phyloP scores from a whole-genome alignment of 92 coral and sea anemone species.

The Galaxea fascicularis region DNA sequence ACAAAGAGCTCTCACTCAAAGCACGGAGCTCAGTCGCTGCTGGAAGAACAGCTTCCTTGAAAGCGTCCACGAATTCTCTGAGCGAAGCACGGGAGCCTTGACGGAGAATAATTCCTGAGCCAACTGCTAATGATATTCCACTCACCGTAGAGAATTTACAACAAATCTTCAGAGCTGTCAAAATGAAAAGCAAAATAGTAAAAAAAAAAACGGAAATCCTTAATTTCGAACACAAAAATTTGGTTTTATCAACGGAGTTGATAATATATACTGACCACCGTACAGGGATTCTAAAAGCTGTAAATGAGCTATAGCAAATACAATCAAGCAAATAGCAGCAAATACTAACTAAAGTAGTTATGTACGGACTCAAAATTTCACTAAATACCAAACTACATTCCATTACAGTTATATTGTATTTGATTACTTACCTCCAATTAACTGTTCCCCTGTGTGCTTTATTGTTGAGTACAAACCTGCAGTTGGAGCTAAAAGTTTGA shows the following conservation, averaged over 20 bases:
- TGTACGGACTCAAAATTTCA: not conserved
- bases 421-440: not conserved
- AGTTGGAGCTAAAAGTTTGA: not conserved
- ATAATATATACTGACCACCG: no score
- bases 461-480: not conserved
- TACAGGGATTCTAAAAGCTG: no score
- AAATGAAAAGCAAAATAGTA: not conserved
- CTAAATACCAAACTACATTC: no score
- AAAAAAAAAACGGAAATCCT: no score
- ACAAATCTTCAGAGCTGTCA: not conserved
- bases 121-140: not conserved
- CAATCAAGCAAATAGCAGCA: no score
- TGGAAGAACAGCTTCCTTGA: constrained; percentile 4
- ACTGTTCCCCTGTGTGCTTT: not conserved
- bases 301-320: no score
- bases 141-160: constrained; percentile 1
- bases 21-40: not conserved
- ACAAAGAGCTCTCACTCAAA: not conserved
- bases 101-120: not conserved
- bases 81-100: not conserved
- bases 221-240: no score
- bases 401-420: no score
- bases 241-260: no score
- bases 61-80: not conserved
- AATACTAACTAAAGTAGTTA: no score